Conservation (phyloP, 2,113 vertebrate species). For the Oryzias javanicus region DNA sequence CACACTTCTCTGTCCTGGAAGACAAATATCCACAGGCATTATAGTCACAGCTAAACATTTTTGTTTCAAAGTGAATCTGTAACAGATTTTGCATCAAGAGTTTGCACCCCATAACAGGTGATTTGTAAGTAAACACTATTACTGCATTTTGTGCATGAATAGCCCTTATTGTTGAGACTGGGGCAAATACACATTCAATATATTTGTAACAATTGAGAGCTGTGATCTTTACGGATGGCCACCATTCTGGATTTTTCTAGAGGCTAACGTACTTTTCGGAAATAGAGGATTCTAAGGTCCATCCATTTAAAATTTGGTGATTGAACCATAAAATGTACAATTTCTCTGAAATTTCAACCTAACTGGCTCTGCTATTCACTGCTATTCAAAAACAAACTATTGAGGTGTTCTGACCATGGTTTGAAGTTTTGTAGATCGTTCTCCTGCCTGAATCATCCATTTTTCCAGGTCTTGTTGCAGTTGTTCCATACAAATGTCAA, state of each 20-base stretch:
- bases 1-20: conserved; percentile 69
- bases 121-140: not conserved
- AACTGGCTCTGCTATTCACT: not conserved
- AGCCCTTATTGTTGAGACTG: no score
- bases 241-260: no score
- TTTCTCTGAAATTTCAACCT: no score
- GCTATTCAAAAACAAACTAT: conserved; percentile 1
- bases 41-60: conserved; percentile 6
- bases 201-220: no score
- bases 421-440: conserved; percentile 28
- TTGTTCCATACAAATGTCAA: conserved; percentile 73
- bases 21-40: conserved; percentile 10
- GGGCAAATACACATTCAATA: no score
- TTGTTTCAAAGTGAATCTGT: not conserved
- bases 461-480: conserved; percentile 69
- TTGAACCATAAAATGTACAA: no score
- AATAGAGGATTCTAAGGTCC: no score
- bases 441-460: conserved; percentile 39
- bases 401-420: conserved; percentile 42
- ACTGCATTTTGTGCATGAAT: no score
- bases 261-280: no score
- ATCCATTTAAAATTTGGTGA: no score
- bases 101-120: not conserved
- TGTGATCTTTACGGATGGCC: no score
- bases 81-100: not conserved